These are phyloP conservation scores for Ceyx margarethae DNA, from an alignment of 2,113 vertebrate genomes.

Conservation along the genomic window DNA sequence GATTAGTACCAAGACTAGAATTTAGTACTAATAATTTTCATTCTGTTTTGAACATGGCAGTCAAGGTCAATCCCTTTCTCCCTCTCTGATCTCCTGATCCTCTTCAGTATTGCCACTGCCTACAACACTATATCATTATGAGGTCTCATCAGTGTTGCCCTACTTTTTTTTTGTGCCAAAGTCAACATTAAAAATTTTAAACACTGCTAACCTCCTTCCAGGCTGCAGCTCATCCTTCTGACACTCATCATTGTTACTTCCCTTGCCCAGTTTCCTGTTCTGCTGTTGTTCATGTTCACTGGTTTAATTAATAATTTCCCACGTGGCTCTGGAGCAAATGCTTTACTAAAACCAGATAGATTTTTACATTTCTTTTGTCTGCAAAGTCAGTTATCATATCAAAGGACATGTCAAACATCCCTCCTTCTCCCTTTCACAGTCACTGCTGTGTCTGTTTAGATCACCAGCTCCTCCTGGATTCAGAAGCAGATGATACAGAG, in stretches of 20 bases:
- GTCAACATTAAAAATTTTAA: constrained; percentile 16
- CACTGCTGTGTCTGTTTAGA: background rate
- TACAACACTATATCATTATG: background rate
- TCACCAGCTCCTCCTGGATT: background rate
- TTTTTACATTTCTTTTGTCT: background rate
- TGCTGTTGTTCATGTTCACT: background rate
- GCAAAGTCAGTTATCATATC: background rate
- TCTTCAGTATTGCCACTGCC: background rate
- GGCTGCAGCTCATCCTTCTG: background rate
- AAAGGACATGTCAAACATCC: background rate
- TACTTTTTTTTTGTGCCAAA: constrained; percentile 8
- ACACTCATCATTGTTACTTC: background rate
- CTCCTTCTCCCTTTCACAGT: background rate
- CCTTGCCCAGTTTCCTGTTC: background rate
- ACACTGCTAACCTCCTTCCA: constrained; percentile 40
- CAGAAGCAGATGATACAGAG: background rate
- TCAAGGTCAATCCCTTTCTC: background rate
- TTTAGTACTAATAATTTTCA: background rate
- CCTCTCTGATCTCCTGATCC: rapidly evolving
- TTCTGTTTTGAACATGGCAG: background rate
- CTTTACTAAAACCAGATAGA: background rate
- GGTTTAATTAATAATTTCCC: constrained; percentile 24
- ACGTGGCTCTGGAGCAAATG: background rate
- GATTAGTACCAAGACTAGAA: background rate
- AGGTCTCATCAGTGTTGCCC: background rate